Base-by-base conservation (phyloP, 2,113 vertebrate species). In the Coregonus clupeaformis region DNA sequence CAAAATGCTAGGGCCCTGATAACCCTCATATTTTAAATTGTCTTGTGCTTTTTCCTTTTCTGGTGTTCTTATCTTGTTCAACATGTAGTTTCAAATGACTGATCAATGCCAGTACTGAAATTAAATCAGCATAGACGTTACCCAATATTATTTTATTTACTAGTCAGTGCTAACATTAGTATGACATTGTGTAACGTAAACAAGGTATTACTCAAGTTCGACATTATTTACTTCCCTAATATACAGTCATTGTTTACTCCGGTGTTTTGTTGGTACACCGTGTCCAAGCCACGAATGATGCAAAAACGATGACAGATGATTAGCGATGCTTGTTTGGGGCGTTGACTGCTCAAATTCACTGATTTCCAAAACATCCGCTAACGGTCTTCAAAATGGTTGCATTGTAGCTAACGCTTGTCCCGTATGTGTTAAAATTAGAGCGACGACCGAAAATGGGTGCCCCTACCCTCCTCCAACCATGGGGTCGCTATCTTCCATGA, bases 401-500 rank as follows among this genome's bases (percentile, higher is more conserved):
- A 6, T 60, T 60, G 2, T 68, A 12, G 3, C 12, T 5, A 67
- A 9, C 14, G 5, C 11, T 68, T 24, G 64, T 14, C 36, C 12
- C 3, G 32, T 45, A 42, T 6, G 49, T 52, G 49, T 45, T 13
- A 24, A 20, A 18, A 32, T 16, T 20, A 16, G 3, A 1, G 67
- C 12, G 30, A 20, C 65, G 25, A 14, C 25, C 13, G 45, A 52
- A 18, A 18, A 16, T 16, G 9, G 29, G 6, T 13, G 11, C 66
- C 68, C 77, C 76, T 74, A 59, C 29, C 30, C 47, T 3, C 3
- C 36, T 32, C 84, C 14, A 88, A 87, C 86, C 84, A 71, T 60
- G 77, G 16, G n/a, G 14, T 74, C 69, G 78, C 78, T 55, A 29
- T 60, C 84, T 78, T 79, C 72, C 29, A 72, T 90, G 88, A 92